Evolutionary conservation across 1,140 invertebrate species (phyloP), one percentile per base, ranked within the genome.

Genomic region (Nilaparvata lugens): DNA sequence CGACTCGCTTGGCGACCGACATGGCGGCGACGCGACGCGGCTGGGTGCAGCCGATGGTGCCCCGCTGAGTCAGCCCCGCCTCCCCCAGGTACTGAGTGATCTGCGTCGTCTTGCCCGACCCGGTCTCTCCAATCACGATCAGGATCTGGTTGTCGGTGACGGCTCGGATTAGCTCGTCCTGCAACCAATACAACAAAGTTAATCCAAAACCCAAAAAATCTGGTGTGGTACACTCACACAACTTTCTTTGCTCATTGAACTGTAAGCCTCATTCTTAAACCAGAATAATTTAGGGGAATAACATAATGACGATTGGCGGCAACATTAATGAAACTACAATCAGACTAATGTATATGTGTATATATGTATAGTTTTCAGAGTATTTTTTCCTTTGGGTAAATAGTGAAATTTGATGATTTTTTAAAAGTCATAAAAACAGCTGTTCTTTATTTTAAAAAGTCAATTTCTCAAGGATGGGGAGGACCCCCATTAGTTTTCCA

Each of bases 11-110:
- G 1, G 97, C 97, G 0, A 99, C 97, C 0, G 93, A 96, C 93
- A 98, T 98, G 14, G 97, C 95, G 16, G 97, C 95, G 16, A 99
- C 95, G 72, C 97, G 79, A 63, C 97, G 79, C 0, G 95, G 95
- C 74, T 99, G 96, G 0, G 97, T 99, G 75, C 96, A 99, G 0
- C 95, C 97, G 63, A 99, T 95, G 75, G 95, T 95, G 2, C 95
- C 96, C 35, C 92, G 80, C 9, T 87, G 81, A 2, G 89, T 93
- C 67, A 96, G 95, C 0, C 97, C 97, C 61, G 87, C 87, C 77
- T 99, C 97, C 1, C 93, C 89, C n/a, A 99, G 76, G 74, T 99
- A 99, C 71, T 99, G 97, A 0, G 97, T 98, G 52, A 99, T 98
- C 75, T 99, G 97, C 0, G 97, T 99, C 0, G 97, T 99, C 76